Conservation (phyloP, 2,797 vertebrate species). For the Dermochelys coriacea region DNA sequence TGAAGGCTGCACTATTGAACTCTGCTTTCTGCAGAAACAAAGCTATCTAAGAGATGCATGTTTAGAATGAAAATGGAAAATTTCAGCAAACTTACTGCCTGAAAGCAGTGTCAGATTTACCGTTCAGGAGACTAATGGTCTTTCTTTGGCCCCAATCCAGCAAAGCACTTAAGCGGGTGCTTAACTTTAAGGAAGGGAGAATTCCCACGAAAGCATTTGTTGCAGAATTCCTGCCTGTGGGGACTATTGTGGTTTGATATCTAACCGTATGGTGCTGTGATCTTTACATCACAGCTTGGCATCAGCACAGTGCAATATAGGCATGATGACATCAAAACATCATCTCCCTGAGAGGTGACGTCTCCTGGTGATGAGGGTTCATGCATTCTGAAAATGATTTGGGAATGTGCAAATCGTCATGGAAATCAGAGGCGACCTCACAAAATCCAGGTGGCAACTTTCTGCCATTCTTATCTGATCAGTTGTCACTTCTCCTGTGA, state of each 20-base stretch:
- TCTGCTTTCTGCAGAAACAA: conserved; percentile 49
- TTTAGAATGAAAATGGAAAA: background rate
- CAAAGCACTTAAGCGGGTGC: background rate
- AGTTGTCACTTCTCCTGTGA: background rate
- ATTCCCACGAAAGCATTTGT: background rate
- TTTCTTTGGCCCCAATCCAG: conserved; percentile 25
- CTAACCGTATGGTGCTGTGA: background rate
- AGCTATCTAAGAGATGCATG: conserved; percentile 21
- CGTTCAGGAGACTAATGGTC: background rate
- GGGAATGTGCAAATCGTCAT: background rate
- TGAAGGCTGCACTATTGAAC: conserved; percentile 63
- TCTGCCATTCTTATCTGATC: background rate
- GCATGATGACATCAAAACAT: background rate
- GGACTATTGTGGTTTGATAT: background rate
- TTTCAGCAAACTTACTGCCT: conserved; percentile 63
- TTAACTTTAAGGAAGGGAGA: background rate
- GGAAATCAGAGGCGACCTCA: background rate
- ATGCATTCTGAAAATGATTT: background rate
- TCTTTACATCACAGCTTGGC: background rate
- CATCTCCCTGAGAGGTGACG: background rate
- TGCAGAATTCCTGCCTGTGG: background rate
- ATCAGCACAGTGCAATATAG: accelerated
- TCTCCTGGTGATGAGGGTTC: background rate
- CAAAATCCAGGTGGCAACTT: background rate
- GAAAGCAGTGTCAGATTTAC: conserved; percentile 45